These are phyloP conservation scores for Thera britannica DNA, from an alignment of 2,888 invertebrate species.

Conservation along the genomic window DNA sequence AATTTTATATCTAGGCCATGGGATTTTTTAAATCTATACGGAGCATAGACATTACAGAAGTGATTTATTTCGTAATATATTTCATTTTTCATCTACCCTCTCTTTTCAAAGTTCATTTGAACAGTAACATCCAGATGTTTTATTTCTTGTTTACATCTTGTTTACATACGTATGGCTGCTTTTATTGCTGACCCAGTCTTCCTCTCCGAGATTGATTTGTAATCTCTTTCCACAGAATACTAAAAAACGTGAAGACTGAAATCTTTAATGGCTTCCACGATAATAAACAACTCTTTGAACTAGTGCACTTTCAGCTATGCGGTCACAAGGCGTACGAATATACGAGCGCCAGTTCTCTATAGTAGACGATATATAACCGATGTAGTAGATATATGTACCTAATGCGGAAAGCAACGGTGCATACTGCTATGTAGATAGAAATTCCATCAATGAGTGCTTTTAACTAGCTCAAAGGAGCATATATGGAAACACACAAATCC, in stretches of 20 bases:
- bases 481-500: neutral
- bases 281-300: slow-evolving; percentile 41
- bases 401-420: slow-evolving; percentile 38
- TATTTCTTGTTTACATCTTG: neutral
- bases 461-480: neutral
- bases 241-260: neutral
- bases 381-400: slow-evolving; percentile 11
- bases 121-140: neutral
- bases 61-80: too few species aligned
- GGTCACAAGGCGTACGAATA: slow-evolving; percentile 50
- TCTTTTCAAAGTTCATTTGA: too few species aligned
- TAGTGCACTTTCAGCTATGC: slow-evolving; percentile 64
- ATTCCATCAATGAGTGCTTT: slow-evolving; percentile 11
- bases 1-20: too few species aligned
- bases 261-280: slow-evolving; percentile 23
- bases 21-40: too few species aligned
- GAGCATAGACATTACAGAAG: too few species aligned
- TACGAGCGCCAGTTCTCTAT: slow-evolving; percentile 30
- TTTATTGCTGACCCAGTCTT: neutral
- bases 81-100: too few species aligned
- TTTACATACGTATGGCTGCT: neutral
- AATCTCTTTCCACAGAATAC: neutral
- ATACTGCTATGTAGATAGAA: slow-evolving; percentile 11
- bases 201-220: neutral
- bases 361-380: neutral